These are phyloP conservation scores for Agonopterix arenella DNA, from an alignment of 2,888 invertebrate species.

Conservation along the genomic window DNA sequence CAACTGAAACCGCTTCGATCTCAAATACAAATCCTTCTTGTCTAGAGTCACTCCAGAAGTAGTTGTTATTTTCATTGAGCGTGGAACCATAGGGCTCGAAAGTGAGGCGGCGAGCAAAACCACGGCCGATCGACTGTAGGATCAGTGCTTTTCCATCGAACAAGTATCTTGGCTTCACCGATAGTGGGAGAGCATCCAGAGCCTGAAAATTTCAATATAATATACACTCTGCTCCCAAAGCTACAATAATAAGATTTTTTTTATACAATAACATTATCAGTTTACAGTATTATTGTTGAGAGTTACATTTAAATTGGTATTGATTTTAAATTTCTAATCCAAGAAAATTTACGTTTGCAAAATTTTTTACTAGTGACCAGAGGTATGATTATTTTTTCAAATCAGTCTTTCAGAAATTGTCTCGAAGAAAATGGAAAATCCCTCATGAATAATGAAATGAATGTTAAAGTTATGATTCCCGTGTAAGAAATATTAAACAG, in stretches of 20 bases:
- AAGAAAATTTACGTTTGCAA: too few species aligned
- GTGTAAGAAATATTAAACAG: too few species aligned
- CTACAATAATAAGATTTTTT: slow-evolving; percentile 5
- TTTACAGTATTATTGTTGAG: too few species aligned
- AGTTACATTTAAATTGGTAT: too few species aligned
- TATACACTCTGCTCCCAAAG: slow-evolving; percentile 28
- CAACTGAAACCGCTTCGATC: slow-evolving; percentile 80
- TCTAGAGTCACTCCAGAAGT: slow-evolving; percentile 87
- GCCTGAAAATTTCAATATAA: slow-evolving; percentile 52
- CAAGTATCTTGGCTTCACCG: slow-evolving; percentile 73
- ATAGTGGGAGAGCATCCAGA: slow-evolving; percentile 58
- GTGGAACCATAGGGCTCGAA: slow-evolving; percentile 79
- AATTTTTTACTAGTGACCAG: slow-evolving; percentile 15
- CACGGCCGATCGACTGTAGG: slow-evolving; percentile 82
- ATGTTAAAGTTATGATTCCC: too few species aligned
- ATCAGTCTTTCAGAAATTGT: too few species aligned
- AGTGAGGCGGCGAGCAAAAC: slow-evolving; percentile 84
- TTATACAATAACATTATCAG: too few species aligned
- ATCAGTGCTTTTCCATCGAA: slow-evolving; percentile 82
- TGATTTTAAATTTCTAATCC: too few species aligned
- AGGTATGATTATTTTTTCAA: slow-evolving; percentile 43
- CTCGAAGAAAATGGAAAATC: too few species aligned
- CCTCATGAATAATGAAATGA: too few species aligned
- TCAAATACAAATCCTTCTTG: slow-evolving; percentile 85
- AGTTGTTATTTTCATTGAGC: slow-evolving; percentile 82